Conservation (phyloP, 2,113 vertebrate genomes). For the Pampusana beccarii region DNA sequence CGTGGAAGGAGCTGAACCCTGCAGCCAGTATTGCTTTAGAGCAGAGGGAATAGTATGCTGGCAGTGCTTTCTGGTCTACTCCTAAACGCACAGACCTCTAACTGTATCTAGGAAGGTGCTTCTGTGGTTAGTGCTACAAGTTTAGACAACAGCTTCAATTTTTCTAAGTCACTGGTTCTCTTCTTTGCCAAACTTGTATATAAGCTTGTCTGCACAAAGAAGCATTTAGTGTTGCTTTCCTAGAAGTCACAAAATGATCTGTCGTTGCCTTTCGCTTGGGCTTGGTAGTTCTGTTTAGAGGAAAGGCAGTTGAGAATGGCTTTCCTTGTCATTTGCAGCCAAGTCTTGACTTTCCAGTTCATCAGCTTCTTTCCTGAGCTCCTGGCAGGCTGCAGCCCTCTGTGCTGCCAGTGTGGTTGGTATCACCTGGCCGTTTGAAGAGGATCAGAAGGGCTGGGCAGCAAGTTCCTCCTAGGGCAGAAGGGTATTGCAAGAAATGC, state of each 20-base stretch:
- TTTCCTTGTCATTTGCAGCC: background rate
- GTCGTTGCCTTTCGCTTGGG: background rate
- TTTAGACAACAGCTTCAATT: background rate
- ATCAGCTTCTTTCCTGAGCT: background rate
- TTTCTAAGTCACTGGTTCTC: background rate
- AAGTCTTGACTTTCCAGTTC: conserved; percentile 24
- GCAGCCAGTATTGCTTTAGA: background rate
- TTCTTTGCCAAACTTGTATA: background rate
- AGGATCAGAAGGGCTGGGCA: background rate
- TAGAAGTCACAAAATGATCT: background rate
- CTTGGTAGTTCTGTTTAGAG: background rate
- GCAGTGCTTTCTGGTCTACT: background rate
- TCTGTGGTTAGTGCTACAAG: background rate
- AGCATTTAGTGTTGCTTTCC: conserved; percentile 34
- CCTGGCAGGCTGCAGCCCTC: background rate
- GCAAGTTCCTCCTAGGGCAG: background rate
- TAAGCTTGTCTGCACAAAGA: background rate
- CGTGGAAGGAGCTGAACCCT: background rate
- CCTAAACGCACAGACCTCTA: background rate
- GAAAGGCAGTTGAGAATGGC: conserved; percentile 4
- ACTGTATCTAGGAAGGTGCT: conserved; percentile 14
- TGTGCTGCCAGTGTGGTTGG: background rate
- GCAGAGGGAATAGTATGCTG: background rate
- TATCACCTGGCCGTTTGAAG: background rate
- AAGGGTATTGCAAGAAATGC: background rate